Conservation (phyloP, 1,140 invertebrate genomes). For the Drosophila guanche region DNA sequence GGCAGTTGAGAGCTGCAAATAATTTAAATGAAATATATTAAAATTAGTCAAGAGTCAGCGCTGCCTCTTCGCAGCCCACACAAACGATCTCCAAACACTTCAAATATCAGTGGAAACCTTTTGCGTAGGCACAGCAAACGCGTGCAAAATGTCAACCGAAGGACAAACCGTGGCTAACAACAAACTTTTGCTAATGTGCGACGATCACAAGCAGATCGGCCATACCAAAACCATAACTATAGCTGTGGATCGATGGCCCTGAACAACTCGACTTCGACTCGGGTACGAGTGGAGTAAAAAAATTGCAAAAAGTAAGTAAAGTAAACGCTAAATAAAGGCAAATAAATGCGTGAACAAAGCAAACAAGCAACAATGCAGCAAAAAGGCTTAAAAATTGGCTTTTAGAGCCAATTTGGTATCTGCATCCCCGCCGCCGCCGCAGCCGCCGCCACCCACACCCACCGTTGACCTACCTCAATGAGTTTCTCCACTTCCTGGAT, state of each 20-base stretch:
- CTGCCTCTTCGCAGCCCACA: conserved; percentile 30
- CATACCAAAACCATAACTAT: neutral
- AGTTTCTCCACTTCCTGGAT: conserved; percentile 62
- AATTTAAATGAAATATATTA: conserved; percentile 3
- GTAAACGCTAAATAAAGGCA: conserved; percentile 73
- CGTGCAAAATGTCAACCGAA: conserved; percentile 82
- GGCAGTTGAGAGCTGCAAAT: no score
- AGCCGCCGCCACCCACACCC: neutral
- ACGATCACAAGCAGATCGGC: conserved; percentile 73
- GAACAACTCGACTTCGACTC: conserved; percentile 36
- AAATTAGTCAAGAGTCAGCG: conserved; percentile 23
- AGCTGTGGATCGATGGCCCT: conserved; percentile 55
- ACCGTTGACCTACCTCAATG: conserved; percentile 65
- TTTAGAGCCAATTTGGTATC: conserved; percentile 51
- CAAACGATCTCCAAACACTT: conserved; percentile 10
- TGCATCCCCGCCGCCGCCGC: neutral
- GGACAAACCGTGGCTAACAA: conserved; percentile 66
- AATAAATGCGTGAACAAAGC: conserved; percentile 74
- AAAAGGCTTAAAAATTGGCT: conserved; percentile 56
- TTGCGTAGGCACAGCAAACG: conserved; percentile 59
- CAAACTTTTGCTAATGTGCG: conserved; percentile 59
- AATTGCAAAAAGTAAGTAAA: conserved; percentile 72
- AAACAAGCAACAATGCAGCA: conserved; percentile 63
- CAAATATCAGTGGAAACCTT: conserved; percentile 18
- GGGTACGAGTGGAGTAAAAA: conserved; percentile 19